phyloP scores from a whole-genome alignment of 2,888 invertebrate genomes.

The Catocala fraxini region DNA sequence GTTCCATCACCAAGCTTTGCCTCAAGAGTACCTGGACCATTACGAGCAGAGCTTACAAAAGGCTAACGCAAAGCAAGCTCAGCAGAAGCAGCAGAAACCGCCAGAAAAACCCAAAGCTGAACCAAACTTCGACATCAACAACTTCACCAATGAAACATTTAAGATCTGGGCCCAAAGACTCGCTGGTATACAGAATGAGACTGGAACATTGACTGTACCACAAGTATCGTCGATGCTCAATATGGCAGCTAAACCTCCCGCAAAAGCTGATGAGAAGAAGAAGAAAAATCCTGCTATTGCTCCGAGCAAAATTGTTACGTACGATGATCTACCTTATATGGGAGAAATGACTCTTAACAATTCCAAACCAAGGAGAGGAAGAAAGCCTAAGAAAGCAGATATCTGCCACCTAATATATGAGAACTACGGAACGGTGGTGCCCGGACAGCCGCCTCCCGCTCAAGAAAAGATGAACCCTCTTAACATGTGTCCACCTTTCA shows the following conservation, averaged over 20 bases:
- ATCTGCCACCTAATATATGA: conserved; percentile 97
- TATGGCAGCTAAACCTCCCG: conserved; percentile 63
- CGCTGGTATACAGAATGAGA: conserved; percentile 90
- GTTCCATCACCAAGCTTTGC: conserved; percentile 93
- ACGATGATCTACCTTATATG: conserved; percentile 96
- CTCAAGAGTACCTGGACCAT: conserved; percentile 93
- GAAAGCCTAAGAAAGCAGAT: conserved; percentile 97
- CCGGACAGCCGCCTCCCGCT: conserved; percentile 89
- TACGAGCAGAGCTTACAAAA: conserved; percentile 91
- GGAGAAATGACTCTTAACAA: conserved; percentile 97
- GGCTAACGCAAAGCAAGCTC: conserved; percentile 70
- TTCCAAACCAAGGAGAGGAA: conserved; percentile 94
- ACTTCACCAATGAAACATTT: conserved; percentile 89
- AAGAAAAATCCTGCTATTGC: conserved; percentile 77
- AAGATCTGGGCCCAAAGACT: conserved; percentile 92
- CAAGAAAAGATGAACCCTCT: conserved; percentile 76
- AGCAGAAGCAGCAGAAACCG: conserved; percentile 64
- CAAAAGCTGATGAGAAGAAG: conserved; percentile 70
- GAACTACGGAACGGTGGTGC: conserved; percentile 95
- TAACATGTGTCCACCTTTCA: conserved; percentile 62
- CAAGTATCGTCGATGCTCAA: conserved; percentile 60
- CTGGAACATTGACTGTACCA: conserved; percentile 66
- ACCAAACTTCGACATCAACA: conserved; percentile 73
- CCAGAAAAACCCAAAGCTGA: conserved; percentile 75
- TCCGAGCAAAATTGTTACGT: conserved; percentile 89